These are phyloP conservation scores for Cnemophilus loriae DNA, from an alignment of 2,113 vertebrate genomes.

Conservation along the genomic window DNA sequence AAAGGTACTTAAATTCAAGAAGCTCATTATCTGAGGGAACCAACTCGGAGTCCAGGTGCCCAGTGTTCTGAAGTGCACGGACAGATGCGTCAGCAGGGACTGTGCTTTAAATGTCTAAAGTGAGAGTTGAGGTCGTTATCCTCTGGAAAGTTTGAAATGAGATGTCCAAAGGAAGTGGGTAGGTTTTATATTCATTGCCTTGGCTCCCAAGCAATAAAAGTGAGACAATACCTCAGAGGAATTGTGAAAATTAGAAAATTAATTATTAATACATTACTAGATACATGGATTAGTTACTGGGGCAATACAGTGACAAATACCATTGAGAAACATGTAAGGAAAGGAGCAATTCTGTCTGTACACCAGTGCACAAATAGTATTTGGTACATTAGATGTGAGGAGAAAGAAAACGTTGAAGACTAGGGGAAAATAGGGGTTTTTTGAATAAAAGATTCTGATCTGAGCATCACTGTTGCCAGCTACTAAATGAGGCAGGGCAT, in stretches of 20 bases:
- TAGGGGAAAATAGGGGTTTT: rapidly evolving
- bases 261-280: background rate
- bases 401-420: background rate
- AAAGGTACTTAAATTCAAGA: background rate
- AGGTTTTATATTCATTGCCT: background rate
- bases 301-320: background rate
- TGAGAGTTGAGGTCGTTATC: background rate
- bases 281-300: background rate
- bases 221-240: background rate
- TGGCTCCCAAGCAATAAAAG: background rate
- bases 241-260: background rate
- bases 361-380: background rate
- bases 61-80: background rate
- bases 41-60: background rate
- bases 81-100: background rate
- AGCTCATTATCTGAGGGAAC: background rate
- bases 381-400: background rate
- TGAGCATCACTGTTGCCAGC: background rate
- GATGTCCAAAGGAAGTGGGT: background rate
- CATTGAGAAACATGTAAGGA: background rate
- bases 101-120: background rate
- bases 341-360: background rate
- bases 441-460: background rate
- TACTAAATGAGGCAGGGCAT: background rate
- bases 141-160: background rate